These are phyloP conservation scores for Cyanoderma ruficeps DNA, from an alignment of 2,113 vertebrate species.

Conservation along the genomic window DNA sequence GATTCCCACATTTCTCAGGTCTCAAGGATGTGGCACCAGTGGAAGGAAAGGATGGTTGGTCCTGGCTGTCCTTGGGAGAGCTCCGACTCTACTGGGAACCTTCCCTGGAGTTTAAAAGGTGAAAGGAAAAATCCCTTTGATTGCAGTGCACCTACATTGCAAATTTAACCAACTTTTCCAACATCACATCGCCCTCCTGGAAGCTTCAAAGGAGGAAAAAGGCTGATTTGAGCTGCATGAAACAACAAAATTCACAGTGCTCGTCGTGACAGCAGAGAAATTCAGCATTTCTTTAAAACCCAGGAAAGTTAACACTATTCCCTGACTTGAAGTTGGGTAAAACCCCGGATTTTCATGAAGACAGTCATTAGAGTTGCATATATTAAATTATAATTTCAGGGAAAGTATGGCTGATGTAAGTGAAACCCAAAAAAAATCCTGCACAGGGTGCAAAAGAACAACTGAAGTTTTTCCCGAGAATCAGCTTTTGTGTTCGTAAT, in stretches of 20 bases:
- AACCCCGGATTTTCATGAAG: background rate
- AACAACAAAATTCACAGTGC: background rate
- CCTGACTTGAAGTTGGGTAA: background rate
- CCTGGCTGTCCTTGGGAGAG: background rate
- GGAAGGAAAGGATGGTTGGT: rapidly evolving
- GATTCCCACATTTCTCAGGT: rapidly evolving
- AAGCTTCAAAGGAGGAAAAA: background rate
- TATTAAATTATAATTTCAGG: background rate
- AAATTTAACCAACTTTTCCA: background rate
- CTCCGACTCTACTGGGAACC: rapidly evolving
- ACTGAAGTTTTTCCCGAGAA: background rate
- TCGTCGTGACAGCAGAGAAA: background rate
- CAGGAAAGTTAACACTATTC: background rate
- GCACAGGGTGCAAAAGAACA: background rate
- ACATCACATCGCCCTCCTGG: rapidly evolving
- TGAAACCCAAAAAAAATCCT: background rate
- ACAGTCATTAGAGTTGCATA: background rate
- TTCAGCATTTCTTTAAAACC: background rate
- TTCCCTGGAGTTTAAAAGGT: background rate
- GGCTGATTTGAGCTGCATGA: background rate
- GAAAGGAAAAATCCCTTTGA: background rate
- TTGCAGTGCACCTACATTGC: rapidly evolving
- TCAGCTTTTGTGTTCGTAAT: background rate
- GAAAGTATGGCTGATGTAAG: background rate
- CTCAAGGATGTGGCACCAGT: background rate